These are phyloP conservation scores for Tipula helvola DNA, from an alignment of 2,888 invertebrate species.

Conservation along the genomic window DNA sequence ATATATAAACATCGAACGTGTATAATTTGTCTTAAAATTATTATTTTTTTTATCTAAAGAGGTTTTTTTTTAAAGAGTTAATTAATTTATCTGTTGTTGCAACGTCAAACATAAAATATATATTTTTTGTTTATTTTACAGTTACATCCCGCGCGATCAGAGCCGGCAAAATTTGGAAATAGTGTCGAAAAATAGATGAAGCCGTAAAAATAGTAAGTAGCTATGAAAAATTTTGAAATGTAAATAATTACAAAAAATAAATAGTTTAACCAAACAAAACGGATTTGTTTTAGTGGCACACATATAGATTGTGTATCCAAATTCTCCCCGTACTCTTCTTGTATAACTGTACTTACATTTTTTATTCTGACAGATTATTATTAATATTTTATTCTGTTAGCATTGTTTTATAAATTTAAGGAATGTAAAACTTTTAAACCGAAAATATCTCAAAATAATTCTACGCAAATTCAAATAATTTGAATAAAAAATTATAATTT, in stretches of 20 bases:
- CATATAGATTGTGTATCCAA: not conserved
- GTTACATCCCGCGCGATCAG: not conserved
- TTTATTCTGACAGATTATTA: slow-evolving; percentile 10
- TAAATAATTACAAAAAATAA: too few species aligned
- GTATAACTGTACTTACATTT: slow-evolving; percentile 17
- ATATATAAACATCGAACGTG: slow-evolving; percentile 7
- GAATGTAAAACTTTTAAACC: slow-evolving; percentile 17
- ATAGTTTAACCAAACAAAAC: too few species aligned
- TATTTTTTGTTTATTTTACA: slow-evolving; percentile 13
- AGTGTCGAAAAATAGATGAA: not conserved
- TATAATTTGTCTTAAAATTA: slow-evolving; percentile 14
- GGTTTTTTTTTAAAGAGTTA: slow-evolving; percentile 13
- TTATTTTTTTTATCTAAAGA: slow-evolving; percentile 12
- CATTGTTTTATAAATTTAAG: slow-evolving; percentile 18
- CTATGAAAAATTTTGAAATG: too few species aligned
- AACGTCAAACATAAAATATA: slow-evolving; percentile 20
- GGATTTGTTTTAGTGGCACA: not conserved
- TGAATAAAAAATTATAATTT: not conserved
- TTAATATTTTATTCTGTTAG: slow-evolving; percentile 16
- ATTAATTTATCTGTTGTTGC: slow-evolving; percentile 8
- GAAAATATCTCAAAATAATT: not conserved
- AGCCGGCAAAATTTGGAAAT: not conserved
- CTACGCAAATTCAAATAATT: not conserved
- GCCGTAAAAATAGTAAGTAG: not conserved
- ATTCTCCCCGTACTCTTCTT: not conserved